Base-by-base conservation (phyloP, 2,797 vertebrate genomes). In the Catharus ustulatus region DNA sequence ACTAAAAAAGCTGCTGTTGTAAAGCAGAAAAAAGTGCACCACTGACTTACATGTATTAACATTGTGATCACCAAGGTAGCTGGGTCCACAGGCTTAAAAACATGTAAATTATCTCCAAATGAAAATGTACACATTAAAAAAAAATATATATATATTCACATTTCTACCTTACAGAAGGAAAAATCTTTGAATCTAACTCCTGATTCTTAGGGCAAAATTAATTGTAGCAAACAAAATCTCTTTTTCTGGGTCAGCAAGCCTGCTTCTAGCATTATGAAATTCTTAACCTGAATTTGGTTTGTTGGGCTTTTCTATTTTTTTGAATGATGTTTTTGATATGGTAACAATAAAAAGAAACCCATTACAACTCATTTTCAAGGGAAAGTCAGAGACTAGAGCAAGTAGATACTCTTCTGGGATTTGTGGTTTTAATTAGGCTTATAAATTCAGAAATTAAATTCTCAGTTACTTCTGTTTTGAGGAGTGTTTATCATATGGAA, bases 341-440 rank as follows among this genome's bases (percentile, higher is more conserved):
- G 10, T 26, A 49, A 29, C 15, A 76, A 87, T 58, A 61, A 83
- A 75, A 95, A 79, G 16, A 75, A 93, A 59, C 2, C 11, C 1
- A 46, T 38, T 81, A 30, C 17, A 86, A 52, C 73, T 86, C 1
- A 66, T 63, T 96, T 94, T 52, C 40, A 62, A 71, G 36, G 51
- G 6, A 74, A 91, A 93, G 29, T 45, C 52, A 63, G 76, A 93
- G 80, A 82, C 21, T 57, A 52, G 16, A 76, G 55, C 20, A 87
- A 61, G 43, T 49, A 21, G 8, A 12, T 67, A 26, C 8, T 52
- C 63, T 79, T 61, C 30, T 5, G 51, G 51, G 74, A 93, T 67
- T 92, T 94, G 59, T 79, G 27, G 38, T 84, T 95, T 94, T 93
- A 92, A 91, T 89, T 84, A 87, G 63, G 38, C n/a, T 82, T 88